These are phyloP conservation scores for Enteromius viviparus DNA, from an alignment of 2,797 vertebrate genomes.

Conservation along the genomic window DNA sequence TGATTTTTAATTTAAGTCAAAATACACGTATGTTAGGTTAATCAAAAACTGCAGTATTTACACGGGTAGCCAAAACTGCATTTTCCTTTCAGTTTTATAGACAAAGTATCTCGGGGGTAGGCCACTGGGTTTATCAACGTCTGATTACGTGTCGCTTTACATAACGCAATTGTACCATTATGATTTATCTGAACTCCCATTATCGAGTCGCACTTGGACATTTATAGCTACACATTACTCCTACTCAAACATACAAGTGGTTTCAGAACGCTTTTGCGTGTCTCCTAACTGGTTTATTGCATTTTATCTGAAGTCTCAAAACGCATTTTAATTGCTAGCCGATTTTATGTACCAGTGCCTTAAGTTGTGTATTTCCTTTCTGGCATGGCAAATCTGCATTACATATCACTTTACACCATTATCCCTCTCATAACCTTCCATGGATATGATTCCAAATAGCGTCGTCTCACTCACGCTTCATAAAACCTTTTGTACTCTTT, in stretches of 20 bases:
- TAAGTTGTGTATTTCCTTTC: constrained; percentile 54
- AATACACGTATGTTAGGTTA: background rate
- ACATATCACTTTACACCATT: constrained; percentile 69
- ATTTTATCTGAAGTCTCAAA: constrained; percentile 53
- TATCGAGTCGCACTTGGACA: constrained; percentile 66
- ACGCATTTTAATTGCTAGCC: constrained; percentile 60
- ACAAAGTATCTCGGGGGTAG: background rate
- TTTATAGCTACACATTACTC: constrained; percentile 57
- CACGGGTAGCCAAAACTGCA: background rate
- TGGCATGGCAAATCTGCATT: constrained; percentile 52
- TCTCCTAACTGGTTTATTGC: constrained; percentile 63
- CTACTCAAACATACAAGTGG: constrained; percentile 46
- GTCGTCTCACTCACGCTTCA: constrained; percentile 73
- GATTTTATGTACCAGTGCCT: constrained; percentile 56
- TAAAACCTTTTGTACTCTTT: constrained; percentile 70
- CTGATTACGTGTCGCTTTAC: constrained; percentile 6
- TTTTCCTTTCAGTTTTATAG: constrained; percentile 1
- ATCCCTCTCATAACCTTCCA: constrained; percentile 53
- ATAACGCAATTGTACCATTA: constrained; percentile 15
- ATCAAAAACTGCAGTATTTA: background rate
- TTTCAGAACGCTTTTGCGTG: constrained; percentile 30
- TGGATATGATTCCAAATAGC: constrained; percentile 66
- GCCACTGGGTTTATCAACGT: constrained; percentile 12
- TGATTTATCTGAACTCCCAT: constrained; percentile 26
- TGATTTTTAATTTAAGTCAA: background rate